A percentile compares a stretch with the other conserved stretches of the same genome.
Conservation (phyloP, 2,797 vertebrate species). For the Choloepus didactylus region DNA sequence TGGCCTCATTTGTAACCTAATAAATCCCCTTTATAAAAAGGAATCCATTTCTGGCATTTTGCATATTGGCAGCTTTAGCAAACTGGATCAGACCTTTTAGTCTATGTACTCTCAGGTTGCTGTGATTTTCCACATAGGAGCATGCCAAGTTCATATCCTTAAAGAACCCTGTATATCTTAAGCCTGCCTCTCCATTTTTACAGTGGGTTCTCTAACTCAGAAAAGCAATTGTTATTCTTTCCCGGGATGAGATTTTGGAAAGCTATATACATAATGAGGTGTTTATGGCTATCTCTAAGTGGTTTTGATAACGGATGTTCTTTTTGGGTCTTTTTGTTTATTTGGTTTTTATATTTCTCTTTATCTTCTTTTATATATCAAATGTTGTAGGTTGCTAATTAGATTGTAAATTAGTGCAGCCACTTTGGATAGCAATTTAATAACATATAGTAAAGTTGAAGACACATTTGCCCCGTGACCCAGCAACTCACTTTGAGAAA, state of each 20-base stretch:
- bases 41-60: too few relatives aligned
- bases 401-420: not conserved
- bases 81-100: not conserved
- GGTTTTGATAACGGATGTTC: not conserved
- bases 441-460: not conserved
- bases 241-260: not conserved
- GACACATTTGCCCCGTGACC: not conserved
- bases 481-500: not conserved
- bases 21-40: too few relatives aligned
- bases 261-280: too few relatives aligned
- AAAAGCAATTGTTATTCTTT: not conserved
- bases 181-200: not conserved
- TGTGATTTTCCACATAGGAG: not conserved
- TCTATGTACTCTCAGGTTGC: not conserved
- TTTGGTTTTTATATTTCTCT: not conserved
- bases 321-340: not conserved
- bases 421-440: not conserved
- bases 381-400: not conserved
- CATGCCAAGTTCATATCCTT: not conserved
- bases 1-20: too few relatives aligned
- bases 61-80: too few relatives aligned
- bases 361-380: slow-evolving; percentile 17
- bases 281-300: not conserved
- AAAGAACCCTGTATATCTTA: not conserved
- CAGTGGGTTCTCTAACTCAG: not conserved